These are phyloP conservation scores for Ephestia elutella DNA, from an alignment of 1,140 invertebrate species.

Conservation along the genomic window DNA sequence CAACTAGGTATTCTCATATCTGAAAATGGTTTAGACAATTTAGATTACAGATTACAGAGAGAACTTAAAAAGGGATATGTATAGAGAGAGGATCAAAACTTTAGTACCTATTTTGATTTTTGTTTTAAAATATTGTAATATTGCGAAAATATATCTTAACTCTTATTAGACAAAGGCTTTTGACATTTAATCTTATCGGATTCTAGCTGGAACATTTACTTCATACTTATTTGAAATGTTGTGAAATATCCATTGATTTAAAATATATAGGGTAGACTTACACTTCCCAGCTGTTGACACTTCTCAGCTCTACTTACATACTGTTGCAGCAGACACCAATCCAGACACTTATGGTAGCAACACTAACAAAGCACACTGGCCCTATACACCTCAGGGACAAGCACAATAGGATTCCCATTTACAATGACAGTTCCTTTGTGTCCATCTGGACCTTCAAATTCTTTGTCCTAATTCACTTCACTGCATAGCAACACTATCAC, in stretches of 20 bases:
- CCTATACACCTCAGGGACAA: background rate
- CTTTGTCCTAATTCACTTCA: conserved; percentile 10
- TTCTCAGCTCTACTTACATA: background rate
- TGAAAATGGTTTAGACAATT: too few relatives aligned
- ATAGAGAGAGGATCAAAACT: too few relatives aligned
- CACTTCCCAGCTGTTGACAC: background rate
- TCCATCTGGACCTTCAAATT: background rate
- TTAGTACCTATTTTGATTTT: too few relatives aligned
- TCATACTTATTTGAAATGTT: background rate
- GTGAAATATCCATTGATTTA: background rate
- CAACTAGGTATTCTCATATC: too few relatives aligned
- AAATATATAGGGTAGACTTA: background rate
- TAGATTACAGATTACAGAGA: too few relatives aligned
- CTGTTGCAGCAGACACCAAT: background rate
- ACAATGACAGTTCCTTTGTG: conserved; percentile 11
- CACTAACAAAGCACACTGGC: background rate
- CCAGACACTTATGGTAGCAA: background rate
- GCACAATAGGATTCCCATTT: background rate
- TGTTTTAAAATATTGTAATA: too few relatives aligned
- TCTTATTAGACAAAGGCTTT: conserved; percentile 3
- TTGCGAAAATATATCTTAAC: background rate
- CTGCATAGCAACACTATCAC: conserved; percentile 6
- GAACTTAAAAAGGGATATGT: too few relatives aligned
- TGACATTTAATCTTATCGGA: background rate
- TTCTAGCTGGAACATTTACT: background rate